Conservation (phyloP, 2,888 invertebrate species). For the Agrochola macilenta region DNA sequence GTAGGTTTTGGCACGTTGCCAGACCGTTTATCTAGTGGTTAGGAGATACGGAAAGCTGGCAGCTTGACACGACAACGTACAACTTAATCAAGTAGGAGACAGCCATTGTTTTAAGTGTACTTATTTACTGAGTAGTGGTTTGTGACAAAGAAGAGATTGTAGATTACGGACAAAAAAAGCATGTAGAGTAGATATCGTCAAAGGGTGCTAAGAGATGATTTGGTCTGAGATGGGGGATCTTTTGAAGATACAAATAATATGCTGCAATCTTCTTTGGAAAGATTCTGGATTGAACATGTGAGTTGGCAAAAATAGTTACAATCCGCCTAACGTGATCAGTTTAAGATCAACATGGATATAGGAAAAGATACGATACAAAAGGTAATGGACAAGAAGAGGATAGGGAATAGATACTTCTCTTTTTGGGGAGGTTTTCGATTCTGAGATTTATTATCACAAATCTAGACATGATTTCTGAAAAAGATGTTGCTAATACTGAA, state of each 20-base stretch:
- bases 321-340: neutral
- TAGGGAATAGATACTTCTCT: too few relatives aligned
- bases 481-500: neutral
- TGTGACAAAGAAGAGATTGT: slow-evolving; percentile 15
- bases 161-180: neutral
- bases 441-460: neutral
- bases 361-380: too few relatives aligned
- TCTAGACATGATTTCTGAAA: neutral
- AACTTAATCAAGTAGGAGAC: slow-evolving; percentile 22
- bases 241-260: neutral
- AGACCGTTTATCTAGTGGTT: slow-evolving; percentile 44
- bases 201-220: neutral
- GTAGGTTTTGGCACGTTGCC: slow-evolving; percentile 30
- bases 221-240: neutral
- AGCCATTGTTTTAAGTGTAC: slow-evolving; percentile 20
- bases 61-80: slow-evolving; percentile 16
- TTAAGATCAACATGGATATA: too few relatives aligned
- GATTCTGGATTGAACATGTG: neutral
- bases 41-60: slow-evolving; percentile 26
- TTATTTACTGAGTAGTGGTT: slow-evolving; percentile 6
- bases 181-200: neutral
- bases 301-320: neutral
- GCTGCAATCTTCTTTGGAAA: too few relatives aligned
- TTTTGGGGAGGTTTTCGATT: neutral
- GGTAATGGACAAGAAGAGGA: too few relatives aligned